These are phyloP conservation scores for Ophiothrix spiculata DNA, from an alignment of 35 echinoderm and acorn worm species.

Conservation along the genomic window DNA sequence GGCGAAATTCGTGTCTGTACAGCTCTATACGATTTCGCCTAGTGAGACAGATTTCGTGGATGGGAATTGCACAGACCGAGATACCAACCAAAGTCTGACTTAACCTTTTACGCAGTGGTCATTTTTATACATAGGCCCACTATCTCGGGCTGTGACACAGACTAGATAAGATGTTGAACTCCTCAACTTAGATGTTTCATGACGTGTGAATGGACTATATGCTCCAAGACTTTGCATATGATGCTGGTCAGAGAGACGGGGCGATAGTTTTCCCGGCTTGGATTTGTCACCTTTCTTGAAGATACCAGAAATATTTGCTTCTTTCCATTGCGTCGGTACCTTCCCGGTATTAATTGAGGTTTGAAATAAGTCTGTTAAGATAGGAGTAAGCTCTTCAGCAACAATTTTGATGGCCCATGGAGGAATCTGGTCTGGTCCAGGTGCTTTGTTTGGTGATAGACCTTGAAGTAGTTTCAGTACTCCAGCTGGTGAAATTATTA, in stretches of 20 bases:
- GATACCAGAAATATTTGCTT: slow-evolving; percentile 4
- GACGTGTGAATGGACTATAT: background rate
- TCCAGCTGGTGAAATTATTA: background rate
- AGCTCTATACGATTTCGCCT: too few species aligned
- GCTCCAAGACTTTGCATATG: slow-evolving; percentile 19
- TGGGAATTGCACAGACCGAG: too few species aligned
- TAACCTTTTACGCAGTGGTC: too few species aligned
- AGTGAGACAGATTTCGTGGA: too few species aligned
- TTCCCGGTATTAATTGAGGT: too few species aligned
- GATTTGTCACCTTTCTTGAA: slow-evolving; percentile 30
- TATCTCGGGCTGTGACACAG: too few species aligned
- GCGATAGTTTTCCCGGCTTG: slow-evolving; percentile 29
- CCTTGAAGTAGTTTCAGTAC: slow-evolving; percentile 28
- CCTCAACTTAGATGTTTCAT: slow-evolving; percentile 31
- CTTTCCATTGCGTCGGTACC: slow-evolving; percentile 13
- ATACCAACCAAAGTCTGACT: too few species aligned
- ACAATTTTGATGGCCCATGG: background rate
- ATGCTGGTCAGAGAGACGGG: slow-evolving; percentile 35
- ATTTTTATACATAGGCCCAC: too few species aligned
- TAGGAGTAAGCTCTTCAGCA: slow-evolving; percentile 12
- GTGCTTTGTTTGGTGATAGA: slow-evolving; percentile 23
- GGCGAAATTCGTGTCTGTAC: too few species aligned
- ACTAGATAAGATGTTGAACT: slow-evolving; percentile 9
- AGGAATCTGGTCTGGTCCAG: slow-evolving; percentile 24
- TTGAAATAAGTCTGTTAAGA: slow-evolving; percentile 39